These are phyloP conservation scores for Flexamia atlantica DNA, from an alignment of 2,888 invertebrate species.

Conservation along the genomic window DNA sequence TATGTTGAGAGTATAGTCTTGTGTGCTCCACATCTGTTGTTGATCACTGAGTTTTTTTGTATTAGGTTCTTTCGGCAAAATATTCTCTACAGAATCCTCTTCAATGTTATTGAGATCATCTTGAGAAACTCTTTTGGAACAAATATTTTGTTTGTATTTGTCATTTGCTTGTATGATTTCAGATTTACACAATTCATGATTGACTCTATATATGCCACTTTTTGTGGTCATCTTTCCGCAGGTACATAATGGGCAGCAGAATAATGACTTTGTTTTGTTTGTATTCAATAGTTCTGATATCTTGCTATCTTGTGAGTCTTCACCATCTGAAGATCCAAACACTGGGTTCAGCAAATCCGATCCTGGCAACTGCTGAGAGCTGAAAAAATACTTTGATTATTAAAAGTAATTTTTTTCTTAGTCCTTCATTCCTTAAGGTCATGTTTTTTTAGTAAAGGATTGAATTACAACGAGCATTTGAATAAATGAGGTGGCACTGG, in stretches of 20 bases:
- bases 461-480: no score
- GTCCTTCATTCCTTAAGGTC: no score
- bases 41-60: slow-evolving; percentile 20
- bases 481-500: no score
- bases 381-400: slow-evolving; percentile 8
- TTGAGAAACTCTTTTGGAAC: background rate
- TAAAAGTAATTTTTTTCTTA: no score
- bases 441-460: no score
- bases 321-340: slow-evolving; percentile 9
- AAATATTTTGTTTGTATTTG: background rate
- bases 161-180: background rate
- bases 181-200: slow-evolving; percentile 21
- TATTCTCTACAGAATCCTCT: background rate
- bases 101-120: background rate
- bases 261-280: slow-evolving; percentile 44
- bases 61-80: slow-evolving; percentile 10
- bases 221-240: slow-evolving; percentile 62
- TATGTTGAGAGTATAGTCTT: slow-evolving; percentile 58
- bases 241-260: slow-evolving; percentile 61
- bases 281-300: background rate
- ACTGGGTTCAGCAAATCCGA: slow-evolving; percentile 23
- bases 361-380: slow-evolving; percentile 35
- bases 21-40: slow-evolving; percentile 60
- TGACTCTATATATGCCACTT: slow-evolving; percentile 61
- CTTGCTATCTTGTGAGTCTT: slow-evolving; percentile 37